Base-by-base conservation (phyloP, 2,888 invertebrate genomes). In the Meandrusa payeni region DNA sequence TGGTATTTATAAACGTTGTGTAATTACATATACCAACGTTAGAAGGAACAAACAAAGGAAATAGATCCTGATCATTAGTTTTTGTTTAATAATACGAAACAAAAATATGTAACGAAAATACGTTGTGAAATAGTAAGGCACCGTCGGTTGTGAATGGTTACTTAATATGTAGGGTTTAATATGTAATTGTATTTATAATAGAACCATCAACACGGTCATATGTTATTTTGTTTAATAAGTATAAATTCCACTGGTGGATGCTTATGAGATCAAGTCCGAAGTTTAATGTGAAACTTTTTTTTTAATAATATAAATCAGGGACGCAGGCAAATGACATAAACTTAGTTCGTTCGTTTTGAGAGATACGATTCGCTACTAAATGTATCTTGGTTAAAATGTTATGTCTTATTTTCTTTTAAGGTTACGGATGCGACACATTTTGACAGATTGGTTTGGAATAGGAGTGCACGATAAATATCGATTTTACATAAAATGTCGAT, bases 181-280 rank as follows among this genome's bases (percentile, higher is more conserved):
- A 47, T 50, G 33, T 42, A 34, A 41, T 27, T 44, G 40, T 47
- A 48, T 46, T 47, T 44, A 52, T 54, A 55, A 59, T 59, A 64
- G 61, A 62, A 69, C 61, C 60, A 54, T 59, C 41, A 50, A 46
- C 33, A 51, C 55, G 52, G 55, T 52, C 52, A 46, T 47, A 43
- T 46, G 33, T 43, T 37, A 27, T 13, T 38, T 28, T 20, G 50
- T 54, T 39, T 53, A 48, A 48, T 52, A 52, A 51, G 50, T 55
- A 61, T 68, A 68, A 69, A 65, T 68, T 78, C 76, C 81, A 83
- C 77, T 83, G 81, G 82, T 77, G 79, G 80, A 72, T 75, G 76
- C 66, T 65, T 67, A 79, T 83, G 85, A 86, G 85, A 86, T 86
- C 85, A 86, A 81, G 82, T 77, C 72, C 77, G 76, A 75, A 70